phyloP scores from a whole-genome alignment of 1,140 invertebrate species.

The Paralvinella palmiformis region DNA sequence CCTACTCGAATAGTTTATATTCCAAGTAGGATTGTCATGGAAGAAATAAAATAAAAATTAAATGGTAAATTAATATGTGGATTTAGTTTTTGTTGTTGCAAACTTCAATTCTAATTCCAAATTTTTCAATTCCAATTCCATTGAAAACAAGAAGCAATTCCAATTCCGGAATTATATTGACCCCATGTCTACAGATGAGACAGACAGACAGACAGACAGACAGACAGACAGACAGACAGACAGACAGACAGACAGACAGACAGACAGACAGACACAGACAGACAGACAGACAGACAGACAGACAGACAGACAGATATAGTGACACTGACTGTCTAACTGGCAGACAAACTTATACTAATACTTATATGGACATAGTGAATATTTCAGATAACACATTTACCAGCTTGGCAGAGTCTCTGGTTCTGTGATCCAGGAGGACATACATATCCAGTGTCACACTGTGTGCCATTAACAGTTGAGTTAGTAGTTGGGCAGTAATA shows the following conservation, averaged over 20 bases:
- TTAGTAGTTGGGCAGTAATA: slow-evolving; percentile 37
- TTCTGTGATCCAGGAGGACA: slow-evolving; percentile 38
- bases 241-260: slow-evolving; percentile 4
- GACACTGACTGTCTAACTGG: background rate
- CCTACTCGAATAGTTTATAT: no score
- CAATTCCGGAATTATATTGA: background rate
- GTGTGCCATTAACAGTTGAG: slow-evolving; percentile 34
- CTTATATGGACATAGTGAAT: no score
- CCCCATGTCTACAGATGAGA: background rate
- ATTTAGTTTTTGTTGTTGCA: no score
- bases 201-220: background rate
- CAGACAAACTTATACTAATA: background rate
- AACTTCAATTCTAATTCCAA: no score
- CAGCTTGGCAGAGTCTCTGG: slow-evolving; percentile 38
- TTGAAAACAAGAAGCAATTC: background rate
- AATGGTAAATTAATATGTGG: no score
- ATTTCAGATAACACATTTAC: slow-evolving; percentile 25
- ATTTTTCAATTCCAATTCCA: no score
- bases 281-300: background rate
- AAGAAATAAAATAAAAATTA: no score
- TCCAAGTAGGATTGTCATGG: no score
- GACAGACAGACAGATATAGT: background rate
- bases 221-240: background rate
- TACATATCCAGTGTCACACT: slow-evolving; percentile 36
- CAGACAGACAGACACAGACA: background rate